Evolutionary conservation across 2,113 vertebrate species (phyloP), one percentile per base, ranked within the genome.

Genomic region (Glareola pratincola): DNA sequence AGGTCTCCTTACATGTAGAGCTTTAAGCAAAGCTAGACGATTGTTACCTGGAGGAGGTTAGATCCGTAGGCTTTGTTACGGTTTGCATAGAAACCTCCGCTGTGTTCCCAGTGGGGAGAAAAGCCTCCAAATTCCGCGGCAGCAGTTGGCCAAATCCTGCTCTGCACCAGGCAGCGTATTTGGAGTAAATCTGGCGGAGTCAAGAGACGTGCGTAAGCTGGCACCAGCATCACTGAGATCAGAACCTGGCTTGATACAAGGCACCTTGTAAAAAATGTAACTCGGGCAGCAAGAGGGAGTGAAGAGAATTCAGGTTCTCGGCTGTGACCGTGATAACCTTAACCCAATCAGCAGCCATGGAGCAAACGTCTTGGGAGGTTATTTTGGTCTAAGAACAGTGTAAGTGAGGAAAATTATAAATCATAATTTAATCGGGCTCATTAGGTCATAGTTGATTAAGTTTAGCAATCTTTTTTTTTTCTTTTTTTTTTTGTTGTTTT

Each of bases 211-310:
- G 57, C 88, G 90, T 76, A 37, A 76, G 43, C 87, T 83, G 74
- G 56, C 60, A 78, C 32, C 24, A 41, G 29, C 75, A 50, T 92
- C 89, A 75, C 95, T 43, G 19, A 82, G 78, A 87, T 94, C 47
- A 68, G 79, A 82, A 72, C 82, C 62, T 92, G 92, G 47, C 73
- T 84, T 64, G 43, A 43, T 94, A 71, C 17, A 64, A 93, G 59
- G 85, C 85, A 66, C 92, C 95, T 96, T 87, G 19, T 34, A 78
- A 85, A 97, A 98, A 75, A 76, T 53, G 27, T 77, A 51, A 62
- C 59, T 72, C 30, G 14, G 45, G 18, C 87, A 94, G 77, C 75
- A 71, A 66, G 77, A 80, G 48, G 34, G 94, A 66, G 66, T 94
- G 69, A 64, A 83, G 91, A 95, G 92, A 88, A 77, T 60, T 92